Base-by-base conservation (phyloP, 2,797 vertebrate species). In the Amblyraja radiata region DNA sequence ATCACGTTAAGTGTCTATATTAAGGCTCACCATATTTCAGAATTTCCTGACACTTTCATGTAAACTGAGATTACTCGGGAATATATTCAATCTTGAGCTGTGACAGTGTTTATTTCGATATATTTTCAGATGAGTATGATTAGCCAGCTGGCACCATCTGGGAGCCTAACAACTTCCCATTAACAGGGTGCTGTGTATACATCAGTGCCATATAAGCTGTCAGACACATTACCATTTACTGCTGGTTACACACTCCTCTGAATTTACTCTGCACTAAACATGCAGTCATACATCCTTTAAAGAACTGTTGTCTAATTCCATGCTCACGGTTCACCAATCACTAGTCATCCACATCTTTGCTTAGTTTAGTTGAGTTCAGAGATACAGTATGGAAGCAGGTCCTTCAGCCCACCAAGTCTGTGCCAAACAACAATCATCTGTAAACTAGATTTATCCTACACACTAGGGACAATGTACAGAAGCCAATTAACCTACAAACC, bases 91-190 rank as follows among this genome's bases (percentile, higher is more conserved):
- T 92, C 36, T 91, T 68, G 71, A 92, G 90, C 90, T 92, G 90
- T 91, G 90, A 54, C 90, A 91, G 25, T 91, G 90, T 74, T 91
- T 91, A 91, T 74, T 91, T 91, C 68, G 39, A 91, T 74, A 74
- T 92, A 92, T 92, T 54, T 92, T 92, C 73, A 92, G 90, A 92
- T 76, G 68, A 92, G 90, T 92, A 71, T 39, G 90, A 92, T 92
- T 92, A 92, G 90, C 90, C 90, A 92, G 90, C 90, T 92, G 90
- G 90, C 90, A 92, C 71, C 90, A 76, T 92, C 90, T 92, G 90
- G 90, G 90, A 92, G 68, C 73, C 92, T 92, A 92, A 92, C 90
- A 92, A 92, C 90, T 92, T 92, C 90, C 71, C 90, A 92, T 92
- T 92, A 92, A 92, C 39, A 92, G 71, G 68, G 46, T 92, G 71